These are phyloP conservation scores for Leptoteleia sp. DNA, from an alignment of 1,140 invertebrate genomes.

Conservation along the genomic window DNA sequence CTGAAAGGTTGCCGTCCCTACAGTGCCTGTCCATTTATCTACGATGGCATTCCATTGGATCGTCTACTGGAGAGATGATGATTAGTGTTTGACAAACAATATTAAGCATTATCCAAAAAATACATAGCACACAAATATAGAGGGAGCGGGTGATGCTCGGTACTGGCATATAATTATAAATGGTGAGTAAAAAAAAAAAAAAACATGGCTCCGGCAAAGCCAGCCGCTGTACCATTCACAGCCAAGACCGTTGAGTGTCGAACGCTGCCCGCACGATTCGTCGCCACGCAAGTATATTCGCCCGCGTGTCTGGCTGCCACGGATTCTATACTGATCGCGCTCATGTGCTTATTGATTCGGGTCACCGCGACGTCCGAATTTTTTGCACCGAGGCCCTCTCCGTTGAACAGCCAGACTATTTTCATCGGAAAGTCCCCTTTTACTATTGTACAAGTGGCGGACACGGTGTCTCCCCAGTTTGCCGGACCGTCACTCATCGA, in stretches of 20 bases:
- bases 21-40: neutral
- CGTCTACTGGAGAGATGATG: slow-evolving; percentile 10
- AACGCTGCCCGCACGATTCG: slow-evolving; percentile 87
- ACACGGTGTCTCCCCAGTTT: slow-evolving; percentile 90
- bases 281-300: slow-evolving; percentile 90
- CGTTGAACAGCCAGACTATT: slow-evolving; percentile 90
- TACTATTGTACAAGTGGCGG: slow-evolving; percentile 88
- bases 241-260: slow-evolving; percentile 86
- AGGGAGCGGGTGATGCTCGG: slow-evolving; percentile 29
- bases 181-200: no score
- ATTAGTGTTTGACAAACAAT: slow-evolving; percentile 26
- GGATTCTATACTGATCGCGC: slow-evolving; percentile 89
- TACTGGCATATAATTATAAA: slow-evolving; percentile 35
- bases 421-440: slow-evolving; percentile 89
- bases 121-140: slow-evolving; percentile 38
- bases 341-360: slow-evolving; percentile 88
- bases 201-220: slow-evolving; percentile 13
- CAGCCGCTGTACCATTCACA: slow-evolving; percentile 85
- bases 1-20: no score
- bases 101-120: slow-evolving; percentile 49
- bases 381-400: slow-evolving; percentile 82
- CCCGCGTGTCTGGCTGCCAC: slow-evolving; percentile 89
- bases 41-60: slow-evolving; percentile 3
- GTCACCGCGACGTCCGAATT: slow-evolving; percentile 87
- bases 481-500: slow-evolving; percentile 88